Conservation (phyloP, 2,113 vertebrate species). For the Semnornis frantzii region DNA sequence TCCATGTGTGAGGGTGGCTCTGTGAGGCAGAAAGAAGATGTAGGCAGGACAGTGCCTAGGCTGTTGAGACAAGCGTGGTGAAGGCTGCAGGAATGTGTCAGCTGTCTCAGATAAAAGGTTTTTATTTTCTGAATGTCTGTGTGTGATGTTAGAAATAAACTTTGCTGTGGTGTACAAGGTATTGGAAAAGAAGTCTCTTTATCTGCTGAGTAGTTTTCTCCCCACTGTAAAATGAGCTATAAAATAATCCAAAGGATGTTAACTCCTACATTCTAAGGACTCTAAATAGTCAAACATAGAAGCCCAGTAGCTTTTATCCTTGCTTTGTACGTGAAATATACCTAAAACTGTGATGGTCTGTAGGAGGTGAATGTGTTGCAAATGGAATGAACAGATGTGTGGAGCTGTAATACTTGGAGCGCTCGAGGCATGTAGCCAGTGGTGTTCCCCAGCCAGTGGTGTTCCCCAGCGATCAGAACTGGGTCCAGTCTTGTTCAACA, state of each 20-base stretch:
- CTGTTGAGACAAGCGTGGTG: not conserved
- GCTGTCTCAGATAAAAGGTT: not conserved
- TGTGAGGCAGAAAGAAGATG: not conserved
- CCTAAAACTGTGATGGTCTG: not conserved
- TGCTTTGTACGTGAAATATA: not conserved
- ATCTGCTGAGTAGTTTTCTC: not conserved
- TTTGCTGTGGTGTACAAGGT: not conserved
- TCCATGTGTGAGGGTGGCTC: not conserved
- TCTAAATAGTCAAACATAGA: not conserved
- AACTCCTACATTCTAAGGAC: not conserved
- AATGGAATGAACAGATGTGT: not conserved
- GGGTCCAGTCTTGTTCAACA: too few species aligned
- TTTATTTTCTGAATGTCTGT: not conserved
- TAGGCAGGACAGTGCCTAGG: not conserved
- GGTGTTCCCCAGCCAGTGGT: too few species aligned
- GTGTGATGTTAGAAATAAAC: conserved; percentile 14
- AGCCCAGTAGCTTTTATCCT: not conserved
- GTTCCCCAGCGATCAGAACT: too few species aligned
- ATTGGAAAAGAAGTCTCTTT: not conserved
- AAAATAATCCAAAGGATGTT: not conserved
- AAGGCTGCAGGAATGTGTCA: conserved; percentile 7
- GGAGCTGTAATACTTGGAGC: not conserved
- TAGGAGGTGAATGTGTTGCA: not conserved
- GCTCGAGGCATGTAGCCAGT: not conserved
- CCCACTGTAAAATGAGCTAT: not conserved